Percentiles rank a stretch among this genome's conserved stretches.
Conservation (phyloP, 2,888 invertebrate genomes). For the Terebella lapidaria region DNA sequence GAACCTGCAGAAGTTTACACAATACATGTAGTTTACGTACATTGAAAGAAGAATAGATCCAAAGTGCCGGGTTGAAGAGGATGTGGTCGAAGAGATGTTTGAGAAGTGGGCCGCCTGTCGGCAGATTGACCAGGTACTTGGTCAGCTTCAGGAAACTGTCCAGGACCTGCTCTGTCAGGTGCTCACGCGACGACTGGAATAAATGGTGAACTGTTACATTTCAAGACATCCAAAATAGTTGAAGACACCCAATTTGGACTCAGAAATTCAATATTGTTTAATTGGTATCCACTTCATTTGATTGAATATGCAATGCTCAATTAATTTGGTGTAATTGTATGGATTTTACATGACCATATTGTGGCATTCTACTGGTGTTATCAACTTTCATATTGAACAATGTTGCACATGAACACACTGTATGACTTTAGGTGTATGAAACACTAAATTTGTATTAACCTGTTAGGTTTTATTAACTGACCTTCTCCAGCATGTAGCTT, state of each 20-base stretch:
- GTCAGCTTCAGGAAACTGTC: slow-evolving; percentile 59
- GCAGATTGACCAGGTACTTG: slow-evolving; percentile 46
- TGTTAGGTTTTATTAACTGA: slow-evolving; percentile 21
- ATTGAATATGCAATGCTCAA: too few species aligned
- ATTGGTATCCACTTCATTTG: too few species aligned
- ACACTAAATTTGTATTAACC: not conserved
- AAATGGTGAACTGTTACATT: not conserved
- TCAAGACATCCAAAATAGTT: too few species aligned
- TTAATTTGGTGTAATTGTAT: too few species aligned
- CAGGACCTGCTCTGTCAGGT: slow-evolving; percentile 88
- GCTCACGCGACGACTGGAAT: slow-evolving; percentile 61
- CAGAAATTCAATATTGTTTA: too few species aligned
- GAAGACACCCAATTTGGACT: too few species aligned
- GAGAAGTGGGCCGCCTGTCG: slow-evolving; percentile 48
- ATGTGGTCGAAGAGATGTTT: slow-evolving; percentile 96
- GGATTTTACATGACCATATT: too few species aligned
- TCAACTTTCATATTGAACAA: too few species aligned
- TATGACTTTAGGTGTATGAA: not conserved
- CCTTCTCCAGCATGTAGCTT: slow-evolving; percentile 91
- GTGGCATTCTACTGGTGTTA: too few species aligned
- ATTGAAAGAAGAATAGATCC: slow-evolving; percentile 96
- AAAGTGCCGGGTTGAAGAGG: slow-evolving; percentile 96
- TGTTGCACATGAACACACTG: too few species aligned
- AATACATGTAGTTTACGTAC: too few species aligned
- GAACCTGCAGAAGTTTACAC: too few species aligned